These are phyloP conservation scores for Drosophila dunni DNA, from an alignment of 1,140 invertebrate species.

Conservation along the genomic window DNA sequence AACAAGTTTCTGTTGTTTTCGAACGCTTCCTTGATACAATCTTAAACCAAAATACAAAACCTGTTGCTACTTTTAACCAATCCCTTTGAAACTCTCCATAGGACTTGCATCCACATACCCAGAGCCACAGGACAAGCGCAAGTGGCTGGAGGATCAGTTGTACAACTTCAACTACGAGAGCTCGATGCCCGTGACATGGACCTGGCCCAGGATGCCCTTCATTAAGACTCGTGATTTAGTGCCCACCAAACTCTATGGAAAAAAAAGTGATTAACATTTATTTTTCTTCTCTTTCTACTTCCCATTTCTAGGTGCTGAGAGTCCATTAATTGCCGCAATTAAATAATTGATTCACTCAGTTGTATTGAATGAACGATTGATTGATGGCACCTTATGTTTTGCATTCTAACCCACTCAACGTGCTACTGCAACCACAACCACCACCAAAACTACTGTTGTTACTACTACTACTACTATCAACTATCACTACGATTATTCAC, in stretches of 20 bases:
- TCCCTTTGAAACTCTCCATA: no score
- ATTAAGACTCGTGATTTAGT: slow-evolving; percentile 84
- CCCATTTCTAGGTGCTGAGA: slow-evolving; percentile 64
- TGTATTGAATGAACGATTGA: slow-evolving; percentile 58
- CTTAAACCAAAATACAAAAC: no score
- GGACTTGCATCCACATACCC: slow-evolving; percentile 94
- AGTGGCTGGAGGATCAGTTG: slow-evolving; percentile 90
- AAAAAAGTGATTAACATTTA: slow-evolving; percentile 76
- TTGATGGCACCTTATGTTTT: slow-evolving; percentile 74
- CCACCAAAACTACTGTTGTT: slow-evolving; percentile 42
- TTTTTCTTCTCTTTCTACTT: slow-evolving; percentile 45
- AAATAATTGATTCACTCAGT: slow-evolving; percentile 70
- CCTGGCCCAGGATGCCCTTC: slow-evolving; percentile 86
- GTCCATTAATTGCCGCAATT: slow-evolving; percentile 82
- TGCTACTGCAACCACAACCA: slow-evolving; percentile 37
- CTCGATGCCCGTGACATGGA: slow-evolving; percentile 90
- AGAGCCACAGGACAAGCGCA: slow-evolving; percentile 90
- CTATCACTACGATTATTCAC: slow-evolving; percentile 37
- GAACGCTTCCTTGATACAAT: no score
- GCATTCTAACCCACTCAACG: slow-evolving; percentile 71
- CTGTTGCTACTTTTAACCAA: no score
- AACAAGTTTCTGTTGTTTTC: no score
- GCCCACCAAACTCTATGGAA: slow-evolving; percentile 81
- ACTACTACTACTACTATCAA: no score
- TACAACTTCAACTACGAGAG: slow-evolving; percentile 92